Evolutionary conservation across 2,888 invertebrate species (phyloP).

Genomic region (Volucella inflata): DNA sequence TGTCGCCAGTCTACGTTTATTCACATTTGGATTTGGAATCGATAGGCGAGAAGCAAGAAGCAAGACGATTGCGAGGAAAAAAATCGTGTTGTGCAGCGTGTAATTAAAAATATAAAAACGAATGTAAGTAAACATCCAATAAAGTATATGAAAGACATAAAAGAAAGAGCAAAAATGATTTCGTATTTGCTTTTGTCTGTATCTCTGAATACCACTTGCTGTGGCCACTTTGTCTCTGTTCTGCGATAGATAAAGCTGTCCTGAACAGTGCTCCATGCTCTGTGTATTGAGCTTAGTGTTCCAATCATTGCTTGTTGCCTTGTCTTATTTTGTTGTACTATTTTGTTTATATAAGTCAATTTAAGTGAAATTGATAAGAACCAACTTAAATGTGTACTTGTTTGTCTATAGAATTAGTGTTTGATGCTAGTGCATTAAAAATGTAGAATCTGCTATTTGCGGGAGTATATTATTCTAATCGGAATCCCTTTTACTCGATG

Average conservation of each 20-base stretch:
- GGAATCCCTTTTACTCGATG: no score
- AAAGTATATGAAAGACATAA: neutral
- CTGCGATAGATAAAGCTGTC: neutral
- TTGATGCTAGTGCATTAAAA: constrained; percentile 34
- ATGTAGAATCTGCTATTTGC: constrained; percentile 21
- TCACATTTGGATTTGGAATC: constrained; percentile 38
- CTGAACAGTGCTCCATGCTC: neutral
- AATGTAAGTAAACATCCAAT: constrained; percentile 67
- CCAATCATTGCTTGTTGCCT: constrained; percentile 9
- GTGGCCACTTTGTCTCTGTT: constrained; percentile 2
- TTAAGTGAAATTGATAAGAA: constrained; percentile 66
- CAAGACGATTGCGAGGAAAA: neutral
- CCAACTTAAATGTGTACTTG: constrained; percentile 34
- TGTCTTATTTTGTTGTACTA: constrained; percentile 43
- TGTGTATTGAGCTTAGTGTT: constrained; percentile 10
- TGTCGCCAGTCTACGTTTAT: constrained; percentile 27
- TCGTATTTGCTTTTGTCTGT: constrained; percentile 11
- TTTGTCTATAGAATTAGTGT: constrained; percentile 26
- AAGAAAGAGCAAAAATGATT: neutral
- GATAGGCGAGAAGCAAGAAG: constrained; percentile 28
- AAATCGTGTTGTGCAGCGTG: constrained; percentile 26
- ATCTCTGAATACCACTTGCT: no score
- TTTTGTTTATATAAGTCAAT: constrained; percentile 74
- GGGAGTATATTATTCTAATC: no score
- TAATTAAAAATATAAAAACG: constrained; percentile 32